Evolutionary conservation across 2,113 vertebrate species (phyloP), one percentile per base, ranked within the genome.

Genomic region (Poeciliopsis occidentalis): DNA sequence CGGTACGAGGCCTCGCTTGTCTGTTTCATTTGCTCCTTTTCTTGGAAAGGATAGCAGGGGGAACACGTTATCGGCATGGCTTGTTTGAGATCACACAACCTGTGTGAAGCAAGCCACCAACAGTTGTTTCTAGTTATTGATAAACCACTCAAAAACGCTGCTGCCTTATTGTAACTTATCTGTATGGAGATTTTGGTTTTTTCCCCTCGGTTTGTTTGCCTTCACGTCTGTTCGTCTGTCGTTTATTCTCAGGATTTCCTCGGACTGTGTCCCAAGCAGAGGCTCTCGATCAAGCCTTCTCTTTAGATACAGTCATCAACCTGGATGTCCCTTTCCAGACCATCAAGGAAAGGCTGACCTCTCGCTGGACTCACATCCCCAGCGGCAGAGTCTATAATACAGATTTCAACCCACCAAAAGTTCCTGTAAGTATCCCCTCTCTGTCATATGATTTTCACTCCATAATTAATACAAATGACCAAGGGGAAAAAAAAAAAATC

Each of bases 341-440:
- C 67, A 98, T 99, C 88, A 96, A 96, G 76, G 85, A 95, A 65
- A 95, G 98, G 0, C 95, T 99, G 37, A 97, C 98, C 3, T 97
- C 98, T 24, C 97, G 98, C 2, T 99, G 98, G 97, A 96, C 96
- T 81, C 98, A 99, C 83, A 93, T 96, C 29, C 89, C 93, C 41
- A 98, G 97, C 12, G 98, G 98, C 70, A 94, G 98, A 79, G 97
- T 99, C 66, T 99, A 99, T 91, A 99, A 99, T 88, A 94, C 90
- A 1, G 95, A 98, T 79, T 99, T 99, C 93, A 99, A 95, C 85
- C 98, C 97, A 5, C 98, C 98, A 54, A 97, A 95, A 94, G 93
- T 95, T 24, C 82, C 95, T 79, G 98, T 99, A 90, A 96, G 93
- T 91, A n/a, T n/a, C n/a, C n/a, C n/a, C n/a, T n/a, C n/a, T n/a